phyloP scores from a whole-genome alignment of 2,113 vertebrate genomes.

The Verasper variegatus region DNA sequence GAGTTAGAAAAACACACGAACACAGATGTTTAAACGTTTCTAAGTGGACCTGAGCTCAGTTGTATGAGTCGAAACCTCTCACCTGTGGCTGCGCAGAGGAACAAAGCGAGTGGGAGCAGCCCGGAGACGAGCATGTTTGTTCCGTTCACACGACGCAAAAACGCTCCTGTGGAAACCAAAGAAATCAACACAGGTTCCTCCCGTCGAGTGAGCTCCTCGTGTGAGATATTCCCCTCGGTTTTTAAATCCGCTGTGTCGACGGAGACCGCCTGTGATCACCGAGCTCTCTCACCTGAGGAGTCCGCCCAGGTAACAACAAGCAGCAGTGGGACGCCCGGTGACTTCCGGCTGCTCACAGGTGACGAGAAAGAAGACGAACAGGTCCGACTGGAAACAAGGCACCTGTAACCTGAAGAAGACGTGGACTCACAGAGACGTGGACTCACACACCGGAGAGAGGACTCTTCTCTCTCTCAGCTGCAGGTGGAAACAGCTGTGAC shows the following conservation, averaged over 20 bases:
- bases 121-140: conserved; percentile 54
- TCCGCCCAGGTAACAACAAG: conserved; percentile 29
- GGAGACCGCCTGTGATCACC: neutral
- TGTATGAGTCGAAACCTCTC: conserved; percentile 12
- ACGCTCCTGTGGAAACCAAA: neutral
- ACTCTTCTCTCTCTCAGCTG: no score
- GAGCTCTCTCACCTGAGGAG: conserved; percentile 23
- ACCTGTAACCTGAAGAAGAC: neutral
- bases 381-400: neutral
- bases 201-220: conserved; percentile 2
- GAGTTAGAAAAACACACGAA: neutral
- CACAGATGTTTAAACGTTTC: no score
- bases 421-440: no score
- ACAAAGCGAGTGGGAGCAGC: conserved; percentile 67
- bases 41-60: neutral
- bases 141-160: neutral
- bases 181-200: neutral
- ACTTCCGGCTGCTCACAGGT: conserved; percentile 47
- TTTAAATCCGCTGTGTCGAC: neutral
- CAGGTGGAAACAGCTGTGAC: no score
- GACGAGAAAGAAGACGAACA: conserved; percentile 34
- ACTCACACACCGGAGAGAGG: no score
- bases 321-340: neutral
- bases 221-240: neutral
- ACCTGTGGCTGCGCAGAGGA: conserved; percentile 69